Evolutionary conservation across 2,888 invertebrate species (phyloP).

Genomic region (Limenitis camilla): DNA sequence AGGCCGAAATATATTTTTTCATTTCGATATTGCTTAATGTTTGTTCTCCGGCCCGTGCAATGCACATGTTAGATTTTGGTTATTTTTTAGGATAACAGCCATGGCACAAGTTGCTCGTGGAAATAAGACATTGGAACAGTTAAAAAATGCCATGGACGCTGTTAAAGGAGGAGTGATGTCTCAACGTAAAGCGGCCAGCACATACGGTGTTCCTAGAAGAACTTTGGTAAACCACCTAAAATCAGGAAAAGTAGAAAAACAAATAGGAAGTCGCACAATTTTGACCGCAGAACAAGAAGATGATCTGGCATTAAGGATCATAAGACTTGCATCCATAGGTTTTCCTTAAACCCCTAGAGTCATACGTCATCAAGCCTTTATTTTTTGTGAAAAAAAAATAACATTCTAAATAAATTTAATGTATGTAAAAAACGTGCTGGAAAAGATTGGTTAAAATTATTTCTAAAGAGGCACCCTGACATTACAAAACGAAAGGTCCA

Average conservation of each 20-base stretch:
- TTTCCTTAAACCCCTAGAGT: background rate
- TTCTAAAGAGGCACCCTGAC: no score
- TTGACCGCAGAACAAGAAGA: background rate
- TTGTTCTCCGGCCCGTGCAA: no score
- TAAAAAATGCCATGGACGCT: background rate
- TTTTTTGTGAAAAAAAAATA: background rate
- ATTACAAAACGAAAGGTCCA: no score
- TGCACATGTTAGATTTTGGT: no score
- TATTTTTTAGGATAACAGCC: no score
- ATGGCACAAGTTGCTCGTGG: no score
- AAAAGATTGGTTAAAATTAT: no score
- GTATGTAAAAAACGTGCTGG: no score
- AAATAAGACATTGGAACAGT: no score
- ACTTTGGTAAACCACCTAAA: slow-evolving; percentile 2
- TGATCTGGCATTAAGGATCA: background rate
- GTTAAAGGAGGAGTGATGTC: background rate
- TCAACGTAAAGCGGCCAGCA: background rate
- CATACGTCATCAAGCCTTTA: background rate
- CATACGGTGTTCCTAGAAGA: background rate
- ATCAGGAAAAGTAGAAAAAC: slow-evolving; percentile 8
- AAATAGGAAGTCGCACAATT: slow-evolving; percentile 5
- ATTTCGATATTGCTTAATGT: no score
- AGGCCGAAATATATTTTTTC: no score
- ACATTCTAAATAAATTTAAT: no score
- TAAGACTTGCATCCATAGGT: background rate